Evolutionary conservation across 2,888 invertebrate species (phyloP).

Genomic region (Troglohyphantes excavatus): DNA sequence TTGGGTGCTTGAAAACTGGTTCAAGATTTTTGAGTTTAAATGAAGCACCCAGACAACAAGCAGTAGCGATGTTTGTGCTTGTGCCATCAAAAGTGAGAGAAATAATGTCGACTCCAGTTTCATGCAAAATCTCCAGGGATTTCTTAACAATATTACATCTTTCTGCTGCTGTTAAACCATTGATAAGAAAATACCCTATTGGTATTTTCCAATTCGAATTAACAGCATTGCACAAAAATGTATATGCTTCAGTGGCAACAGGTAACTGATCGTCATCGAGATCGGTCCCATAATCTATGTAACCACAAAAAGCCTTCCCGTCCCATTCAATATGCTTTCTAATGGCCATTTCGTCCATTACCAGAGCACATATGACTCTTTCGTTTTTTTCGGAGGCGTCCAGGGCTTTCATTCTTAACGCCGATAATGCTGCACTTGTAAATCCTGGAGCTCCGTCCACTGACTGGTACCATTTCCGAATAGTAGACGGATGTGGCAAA

Average conservation of each 20-base stretch:
- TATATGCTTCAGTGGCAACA: slow-evolving; percentile 30
- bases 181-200: slow-evolving; percentile 48
- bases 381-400: not conserved
- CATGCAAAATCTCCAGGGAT: not conserved
- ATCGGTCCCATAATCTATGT: slow-evolving; percentile 41
- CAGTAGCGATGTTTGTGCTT: slow-evolving; percentile 19
- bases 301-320: slow-evolving; percentile 32
- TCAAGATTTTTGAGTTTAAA: not conserved
- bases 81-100: slow-evolving; percentile 46
- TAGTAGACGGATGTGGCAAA: no score
- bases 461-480: no score
- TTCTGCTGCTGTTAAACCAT: not conserved
- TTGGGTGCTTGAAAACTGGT: slow-evolving; percentile 24
- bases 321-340: slow-evolving; percentile 43
- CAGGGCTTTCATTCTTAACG: slow-evolving; percentile 7
- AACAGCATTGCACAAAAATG: slow-evolving; percentile 4
- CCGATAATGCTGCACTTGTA: not conserved
- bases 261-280: not conserved
- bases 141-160: slow-evolving; percentile 5
- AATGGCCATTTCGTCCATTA: slow-evolving; percentile 58
- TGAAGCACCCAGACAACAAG: not conserved
- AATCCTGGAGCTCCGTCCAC: no score
- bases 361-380: slow-evolving; percentile 8
- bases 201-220: slow-evolving; percentile 51
- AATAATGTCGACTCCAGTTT: slow-evolving; percentile 3